A percentile compares a stretch with the other conserved stretches of the same genome.
These are phyloP conservation scores for Malthinus flaveolus DNA, from an alignment of 2,888 invertebrate genomes.

Conservation along the genomic window DNA sequence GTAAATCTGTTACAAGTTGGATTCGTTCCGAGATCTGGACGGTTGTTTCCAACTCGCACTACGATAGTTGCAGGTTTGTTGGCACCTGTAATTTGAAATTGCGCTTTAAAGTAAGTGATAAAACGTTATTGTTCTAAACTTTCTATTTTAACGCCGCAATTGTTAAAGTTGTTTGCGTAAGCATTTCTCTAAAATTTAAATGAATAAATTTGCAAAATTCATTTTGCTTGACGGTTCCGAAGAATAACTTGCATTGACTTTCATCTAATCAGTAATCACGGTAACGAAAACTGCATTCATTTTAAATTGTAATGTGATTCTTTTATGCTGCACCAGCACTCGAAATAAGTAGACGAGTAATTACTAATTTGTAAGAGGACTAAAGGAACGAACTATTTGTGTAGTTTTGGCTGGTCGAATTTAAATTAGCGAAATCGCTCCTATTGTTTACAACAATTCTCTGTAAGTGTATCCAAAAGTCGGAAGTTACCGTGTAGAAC, in stretches of 20 bases:
- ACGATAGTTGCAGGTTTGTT: conserved; percentile 82
- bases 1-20: conserved; percentile 91
- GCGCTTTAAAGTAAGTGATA: too few species aligned
- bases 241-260: conserved; percentile 13
- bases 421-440: conserved; percentile 1
- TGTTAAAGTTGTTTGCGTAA: conserved; percentile 13
- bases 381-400: too few species aligned
- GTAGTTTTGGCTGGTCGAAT: too few species aligned
- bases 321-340: too few species aligned
- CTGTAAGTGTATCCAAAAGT: not conserved
- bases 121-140: conserved; percentile 3
- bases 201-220: conserved; percentile 15
- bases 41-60: conserved; percentile 89
- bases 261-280: not conserved
- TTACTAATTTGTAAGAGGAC: too few species aligned
- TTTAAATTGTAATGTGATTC: too few species aligned
- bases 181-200: conserved; percentile 21
- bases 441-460: not conserved
- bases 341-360: too few species aligned
- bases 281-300: too few species aligned
- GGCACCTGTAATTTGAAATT: conserved; percentile 59
- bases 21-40: conserved; percentile 89
- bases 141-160: conserved; percentile 14
- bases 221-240: conserved; percentile 21
- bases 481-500: not conserved